Percentiles rank a stretch among this genome's conserved stretches.
phyloP scores from a whole-genome alignment of 2,888 invertebrate species.

The Phania funesta region DNA sequence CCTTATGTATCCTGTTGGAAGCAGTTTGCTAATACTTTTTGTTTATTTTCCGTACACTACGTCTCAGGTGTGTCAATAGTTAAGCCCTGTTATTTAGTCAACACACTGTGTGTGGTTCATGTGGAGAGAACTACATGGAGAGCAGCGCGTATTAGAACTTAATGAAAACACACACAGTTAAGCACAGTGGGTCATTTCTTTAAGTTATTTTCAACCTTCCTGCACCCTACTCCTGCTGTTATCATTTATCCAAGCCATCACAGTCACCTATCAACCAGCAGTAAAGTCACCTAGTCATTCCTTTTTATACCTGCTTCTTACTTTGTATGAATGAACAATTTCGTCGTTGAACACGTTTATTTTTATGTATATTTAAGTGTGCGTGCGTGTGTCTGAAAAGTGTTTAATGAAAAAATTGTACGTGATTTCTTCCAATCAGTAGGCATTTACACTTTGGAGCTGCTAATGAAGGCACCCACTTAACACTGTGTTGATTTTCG shows the following conservation, averaged over 20 bases:
- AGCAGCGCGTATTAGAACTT: slow-evolving; percentile 28
- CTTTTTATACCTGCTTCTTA: not conserved
- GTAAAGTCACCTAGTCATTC: slow-evolving; percentile 39
- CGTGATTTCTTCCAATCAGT: slow-evolving; percentile 66
- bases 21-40: not conserved
- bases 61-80: slow-evolving; percentile 56
- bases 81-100: slow-evolving; percentile 53
- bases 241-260: slow-evolving; percentile 20
- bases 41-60: slow-evolving; percentile 7
- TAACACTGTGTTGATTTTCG: slow-evolving; percentile 49
- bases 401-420: slow-evolving; percentile 41
- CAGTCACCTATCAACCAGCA: slow-evolving; percentile 7
- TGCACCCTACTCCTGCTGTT: not conserved
- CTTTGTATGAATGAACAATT: slow-evolving; percentile 1
- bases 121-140: slow-evolving; percentile 21
- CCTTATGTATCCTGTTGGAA: not conserved
- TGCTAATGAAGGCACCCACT: slow-evolving; percentile 60
- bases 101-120: slow-evolving; percentile 47
- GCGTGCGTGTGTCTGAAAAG: not conserved
- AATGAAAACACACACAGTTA: not conserved
- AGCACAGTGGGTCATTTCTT: slow-evolving; percentile 6
- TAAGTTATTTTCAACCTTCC: not conserved
- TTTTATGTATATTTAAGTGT: not conserved
- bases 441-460: slow-evolving; percentile 55
- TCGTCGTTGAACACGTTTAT: not conserved